These are phyloP conservation scores for Cassiopea xamachana DNA, from an alignment of 30 jellyfish, hydroid and myxozoan species.

Conservation along the genomic window DNA sequence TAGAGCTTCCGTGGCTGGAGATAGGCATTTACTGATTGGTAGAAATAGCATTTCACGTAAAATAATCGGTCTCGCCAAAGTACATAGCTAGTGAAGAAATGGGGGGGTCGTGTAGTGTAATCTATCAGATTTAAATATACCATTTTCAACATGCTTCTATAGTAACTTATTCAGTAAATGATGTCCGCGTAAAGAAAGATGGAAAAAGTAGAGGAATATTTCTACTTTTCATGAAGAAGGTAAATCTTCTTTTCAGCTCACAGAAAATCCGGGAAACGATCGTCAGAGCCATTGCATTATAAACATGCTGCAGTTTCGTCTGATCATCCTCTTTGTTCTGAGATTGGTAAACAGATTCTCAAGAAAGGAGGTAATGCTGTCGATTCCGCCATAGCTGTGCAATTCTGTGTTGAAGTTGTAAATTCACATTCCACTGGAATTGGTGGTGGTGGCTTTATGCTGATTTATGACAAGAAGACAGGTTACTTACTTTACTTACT, in stretches of 20 bases:
- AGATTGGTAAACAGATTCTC: slow-evolving; percentile 82
- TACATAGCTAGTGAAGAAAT: too few species aligned
- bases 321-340: slow-evolving; percentile 92
- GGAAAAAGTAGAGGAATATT: too few species aligned
- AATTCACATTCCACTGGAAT: slow-evolving; percentile 98
- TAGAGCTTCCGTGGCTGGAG: too few species aligned
- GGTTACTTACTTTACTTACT: slow-evolving; percentile 46
- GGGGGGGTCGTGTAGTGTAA: too few species aligned
- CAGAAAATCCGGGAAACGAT: slow-evolving; percentile 48
- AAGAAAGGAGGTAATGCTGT: slow-evolving; percentile 97
- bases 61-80: too few species aligned
- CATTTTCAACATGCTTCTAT: too few species aligned
- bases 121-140: too few species aligned
- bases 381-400: slow-evolving; percentile 93
- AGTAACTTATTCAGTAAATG: too few species aligned
- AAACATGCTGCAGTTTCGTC: slow-evolving; percentile 98
- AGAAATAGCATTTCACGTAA: too few species aligned
- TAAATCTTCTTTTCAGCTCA: not conserved
- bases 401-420: slow-evolving; percentile 94
- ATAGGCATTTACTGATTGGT: too few species aligned
- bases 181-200: too few species aligned
- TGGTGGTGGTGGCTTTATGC: slow-evolving; percentile 99
- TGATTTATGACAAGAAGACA: slow-evolving; percentile 82
- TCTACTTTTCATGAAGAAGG: not conserved
- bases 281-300: slow-evolving; percentile 74